Base-by-base conservation (phyloP, 2,888 invertebrate genomes). In the Rotaria macrura region DNA sequence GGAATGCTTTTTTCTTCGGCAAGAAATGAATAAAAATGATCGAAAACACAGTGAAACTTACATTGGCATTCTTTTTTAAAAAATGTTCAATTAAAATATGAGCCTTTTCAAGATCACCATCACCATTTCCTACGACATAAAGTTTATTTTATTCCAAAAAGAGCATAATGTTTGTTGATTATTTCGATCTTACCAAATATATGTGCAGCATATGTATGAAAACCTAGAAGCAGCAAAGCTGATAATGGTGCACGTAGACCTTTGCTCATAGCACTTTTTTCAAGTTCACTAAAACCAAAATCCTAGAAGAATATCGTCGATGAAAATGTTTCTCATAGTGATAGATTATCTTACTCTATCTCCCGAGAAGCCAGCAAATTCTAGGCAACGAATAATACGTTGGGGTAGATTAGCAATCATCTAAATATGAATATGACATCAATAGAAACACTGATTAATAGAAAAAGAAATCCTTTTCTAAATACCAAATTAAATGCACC, bases 351-450 rank as follows among this genome's bases (percentile, higher is more conserved):
- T 52, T 87, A 92, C 92, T 90, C 92, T 92, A 88, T 92, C 91
- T 14, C 92, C 96, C 6, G 95, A 95, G 91, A 97, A 97, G 72
- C 97, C 97, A 87, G 97, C 96, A 90, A 97, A 96, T 90, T 97
- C 96, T 86, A 97, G 91, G 40, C 97, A 91, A 89, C 95, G 94
- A 87, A 96, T 93, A 54, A 96, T 93, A 89, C 94, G 93, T 1
- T 94, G 93, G 12, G 97, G 97, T 85, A 98, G 92, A 89, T 96
- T 92, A 0, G 97, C 95, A 88, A 97, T 94, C 94, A 96, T 94
- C 91, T 93, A 89, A 54, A 89, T 89, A 49, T 49, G 5, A 43
- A 10, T n/a, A n/a, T n/a, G n/a, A n/a, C n/a, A n/a, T n/a, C n/a
- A n/a, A n/a, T n/a, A n/a, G n/a, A n/a, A n/a, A n/a, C n/a, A n/a